Evolutionary conservation across 2,888 invertebrate genomes (phyloP), one percentile per base, ranked within the genome.

Genomic region (Agelastica alni): DNA sequence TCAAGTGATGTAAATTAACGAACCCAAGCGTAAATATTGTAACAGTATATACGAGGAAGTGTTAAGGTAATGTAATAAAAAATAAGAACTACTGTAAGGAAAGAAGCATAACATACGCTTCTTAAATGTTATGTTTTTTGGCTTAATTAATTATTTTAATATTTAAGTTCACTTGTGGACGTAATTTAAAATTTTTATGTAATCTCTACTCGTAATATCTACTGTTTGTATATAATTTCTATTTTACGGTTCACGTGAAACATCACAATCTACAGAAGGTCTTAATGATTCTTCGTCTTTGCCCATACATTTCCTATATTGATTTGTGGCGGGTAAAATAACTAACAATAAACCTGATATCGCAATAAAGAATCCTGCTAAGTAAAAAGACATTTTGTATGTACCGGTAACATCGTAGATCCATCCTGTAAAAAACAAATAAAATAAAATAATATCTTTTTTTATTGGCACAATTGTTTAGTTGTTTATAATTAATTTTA

Each of bases 341-440:
- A 76, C 56, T 61, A 91, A 75, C 39, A 90, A 79, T 1, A 85
- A 65, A 0, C 92, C 92, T 1, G 91, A 91, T 7, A 88, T 47
- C 0, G 83, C 85, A 62, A 93, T 91, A 78, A 91, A 91, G 16
- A 88, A 78, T 0, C 93, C 93, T 1, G 91, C 87, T 47, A 90
- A 72, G 78, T 89, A 91, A 79, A 93, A 93, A 0, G 91, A 88
- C 41, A 89, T 78, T 73, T 89, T 84, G 78, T 91, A 92, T 5
- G 83, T 84, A 39, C 84, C 85, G 0, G 90, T 90, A 51, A 88
- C 80, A 75, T 93, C 92, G 77, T 83, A 89, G 32, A 92, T 81
- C 87, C 88, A 89, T 36, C 92, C 92, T 92, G 79, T 52, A 63
- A 62, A 28, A 46, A 45, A 34, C 18, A 48, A 39, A 28, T 34